A percentile compares a stretch with the other conserved stretches of the same genome.
These are phyloP conservation scores for Sebastes iracundus DNA, from an alignment of 2,797 vertebrate species.

Conservation along the genomic window DNA sequence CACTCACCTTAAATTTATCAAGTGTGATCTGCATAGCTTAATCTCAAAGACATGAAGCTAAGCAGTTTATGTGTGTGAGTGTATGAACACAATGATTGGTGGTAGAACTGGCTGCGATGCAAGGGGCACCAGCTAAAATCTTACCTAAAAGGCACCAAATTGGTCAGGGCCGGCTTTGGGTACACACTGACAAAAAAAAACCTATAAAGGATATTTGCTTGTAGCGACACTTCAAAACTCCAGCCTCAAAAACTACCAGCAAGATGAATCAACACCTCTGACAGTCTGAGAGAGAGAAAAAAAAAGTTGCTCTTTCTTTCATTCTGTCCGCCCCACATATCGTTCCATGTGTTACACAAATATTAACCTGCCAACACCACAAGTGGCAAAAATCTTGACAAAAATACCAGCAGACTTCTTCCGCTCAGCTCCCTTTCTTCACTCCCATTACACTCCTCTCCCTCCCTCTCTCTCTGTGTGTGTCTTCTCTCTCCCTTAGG, in stretches of 20 bases:
- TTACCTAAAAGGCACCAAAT: too few relatives aligned
- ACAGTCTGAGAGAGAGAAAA: not conserved
- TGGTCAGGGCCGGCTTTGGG: too few relatives aligned
- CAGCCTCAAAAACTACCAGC: not conserved
- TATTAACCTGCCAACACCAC: not conserved
- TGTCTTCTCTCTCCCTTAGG: not conserved
- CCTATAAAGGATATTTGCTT: not conserved
- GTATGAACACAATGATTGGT: too few relatives aligned
- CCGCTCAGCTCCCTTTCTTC: not conserved
- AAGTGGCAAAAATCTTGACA: not conserved
- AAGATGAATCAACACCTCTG: slow-evolving; percentile 1
- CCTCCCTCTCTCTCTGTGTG: not conserved
- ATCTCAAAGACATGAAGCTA: too few relatives aligned
- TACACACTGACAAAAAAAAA: not conserved
- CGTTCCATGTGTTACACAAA: not conserved
- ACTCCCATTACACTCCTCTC: not conserved
- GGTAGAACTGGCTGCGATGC: too few relatives aligned
- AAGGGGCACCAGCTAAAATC: too few relatives aligned
- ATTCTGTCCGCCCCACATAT: not conserved
- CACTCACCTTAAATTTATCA: too few relatives aligned
- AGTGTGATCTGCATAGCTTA: too few relatives aligned
- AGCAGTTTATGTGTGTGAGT: too few relatives aligned
- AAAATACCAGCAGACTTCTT: not conserved
- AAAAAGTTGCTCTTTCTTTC: not conserved
- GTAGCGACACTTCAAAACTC: not conserved